Conservation (phyloP, 2,888 invertebrate species). For the Chloromyia formosa region DNA sequence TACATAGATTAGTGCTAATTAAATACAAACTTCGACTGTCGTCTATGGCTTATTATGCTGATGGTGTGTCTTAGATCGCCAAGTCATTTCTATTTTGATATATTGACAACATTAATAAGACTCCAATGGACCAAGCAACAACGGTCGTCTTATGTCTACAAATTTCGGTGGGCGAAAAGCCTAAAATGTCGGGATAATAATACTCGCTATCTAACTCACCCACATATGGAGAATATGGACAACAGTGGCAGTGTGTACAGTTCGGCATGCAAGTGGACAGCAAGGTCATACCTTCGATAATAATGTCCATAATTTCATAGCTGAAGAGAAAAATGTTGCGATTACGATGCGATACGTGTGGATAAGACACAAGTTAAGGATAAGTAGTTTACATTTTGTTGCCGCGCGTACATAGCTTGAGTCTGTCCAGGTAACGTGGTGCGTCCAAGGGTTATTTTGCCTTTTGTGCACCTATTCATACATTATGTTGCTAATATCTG, state of each 20-base stretch:
- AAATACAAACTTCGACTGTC: neutral
- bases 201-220: too few species aligned
- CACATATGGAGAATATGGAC: neutral
- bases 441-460: too few species aligned
- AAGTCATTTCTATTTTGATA: neutral
- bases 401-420: neutral
- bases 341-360: neutral
- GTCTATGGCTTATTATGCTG: neutral
- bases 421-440: neutral
- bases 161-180: neutral
- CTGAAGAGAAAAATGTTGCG: neutral
- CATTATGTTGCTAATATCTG: neutral
- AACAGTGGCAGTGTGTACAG: neutral
- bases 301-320: constrained; percentile 1
- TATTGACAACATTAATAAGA: neutral
- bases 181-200: neutral
- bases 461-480: neutral
- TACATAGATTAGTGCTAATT: constrained; percentile 33
- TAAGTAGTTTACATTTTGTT: neutral
- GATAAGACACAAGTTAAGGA: neutral
- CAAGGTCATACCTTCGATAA: neutral
- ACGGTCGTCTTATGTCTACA: neutral
- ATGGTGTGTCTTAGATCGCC: neutral
- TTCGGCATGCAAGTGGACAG: too few species aligned
- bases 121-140: neutral